phyloP scores from a whole-genome alignment of 1,140 invertebrate species.

The Lysiphlebus fabarum region DNA sequence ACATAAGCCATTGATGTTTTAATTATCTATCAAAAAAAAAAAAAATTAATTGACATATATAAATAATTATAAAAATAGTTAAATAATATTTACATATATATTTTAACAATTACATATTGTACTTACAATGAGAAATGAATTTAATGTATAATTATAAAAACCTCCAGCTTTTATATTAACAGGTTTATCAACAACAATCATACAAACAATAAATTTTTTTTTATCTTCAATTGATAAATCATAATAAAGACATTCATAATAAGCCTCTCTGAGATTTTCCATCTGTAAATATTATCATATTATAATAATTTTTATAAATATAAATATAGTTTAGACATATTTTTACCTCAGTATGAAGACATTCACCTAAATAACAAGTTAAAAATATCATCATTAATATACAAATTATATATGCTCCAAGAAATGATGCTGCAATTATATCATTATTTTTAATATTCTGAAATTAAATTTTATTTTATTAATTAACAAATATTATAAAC shows the following conservation, averaged over 20 bases:
- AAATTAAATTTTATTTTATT: not conserved
- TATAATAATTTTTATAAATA: not conserved
- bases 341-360: not conserved
- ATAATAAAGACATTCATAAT: slow-evolving; percentile 18
- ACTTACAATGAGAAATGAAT: slow-evolving; percentile 1
- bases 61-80: not conserved
- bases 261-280: slow-evolving; percentile 5
- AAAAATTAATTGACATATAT: not conserved
- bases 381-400: not conserved
- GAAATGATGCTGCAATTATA: not conserved
- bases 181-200: slow-evolving; percentile 12
- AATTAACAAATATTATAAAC: not conserved
- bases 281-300: too few species aligned
- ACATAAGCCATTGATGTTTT: slow-evolving; percentile 31
- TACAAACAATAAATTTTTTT: slow-evolving; percentile 18
- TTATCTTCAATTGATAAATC: slow-evolving; percentile 2
- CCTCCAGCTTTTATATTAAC: slow-evolving; percentile 14
- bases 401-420: not conserved
- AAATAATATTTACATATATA: too few species aligned
- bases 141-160: slow-evolving; percentile 14
- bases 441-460: not conserved
- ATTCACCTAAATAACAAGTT: not conserved
- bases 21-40: slow-evolving; percentile 23
- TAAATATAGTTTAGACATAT: too few species aligned
- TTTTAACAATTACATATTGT: not conserved